phyloP scores from a whole-genome alignment of 2,113 vertebrate genomes.

The Puma concolor region DNA sequence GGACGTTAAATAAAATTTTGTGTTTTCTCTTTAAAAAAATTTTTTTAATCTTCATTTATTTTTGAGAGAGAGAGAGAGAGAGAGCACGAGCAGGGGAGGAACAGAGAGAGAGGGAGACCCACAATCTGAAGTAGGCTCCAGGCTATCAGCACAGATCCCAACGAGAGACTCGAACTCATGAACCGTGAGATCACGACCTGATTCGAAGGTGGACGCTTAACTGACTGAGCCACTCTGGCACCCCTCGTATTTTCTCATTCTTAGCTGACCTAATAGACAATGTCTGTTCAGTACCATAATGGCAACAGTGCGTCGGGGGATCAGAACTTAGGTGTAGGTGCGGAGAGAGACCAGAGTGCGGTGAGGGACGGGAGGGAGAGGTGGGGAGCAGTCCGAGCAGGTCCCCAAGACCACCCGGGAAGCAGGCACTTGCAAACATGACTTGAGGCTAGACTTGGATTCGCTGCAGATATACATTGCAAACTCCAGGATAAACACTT shows the following conservation, averaged over 20 bases:
- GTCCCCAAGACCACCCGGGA: background rate
- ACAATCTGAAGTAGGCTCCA: too few relatives aligned
- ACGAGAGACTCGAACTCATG: fast-evolving
- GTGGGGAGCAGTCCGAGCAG: background rate
- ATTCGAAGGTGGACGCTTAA: too few relatives aligned
- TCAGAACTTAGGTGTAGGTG: fast-evolving
- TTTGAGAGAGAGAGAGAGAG: too few relatives aligned
- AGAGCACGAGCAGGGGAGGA: too few relatives aligned
- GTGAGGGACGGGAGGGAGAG: background rate
- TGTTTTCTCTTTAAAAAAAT: background rate
- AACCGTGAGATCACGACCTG: too few relatives aligned
- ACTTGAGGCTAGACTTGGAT: background rate
- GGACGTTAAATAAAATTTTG: background rate
- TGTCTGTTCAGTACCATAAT: background rate
- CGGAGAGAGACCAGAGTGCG: background rate
- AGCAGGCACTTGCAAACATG: background rate
- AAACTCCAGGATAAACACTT: background rate
- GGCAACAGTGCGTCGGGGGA: fast-evolving
- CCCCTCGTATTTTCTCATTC: background rate
- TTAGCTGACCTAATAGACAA: background rate
- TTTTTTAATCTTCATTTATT: too few relatives aligned
- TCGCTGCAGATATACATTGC: background rate
- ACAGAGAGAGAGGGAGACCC: too few relatives aligned
- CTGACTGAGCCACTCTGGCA: too few relatives aligned
- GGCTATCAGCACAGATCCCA: too few relatives aligned